These are phyloP conservation scores for Astreopora myriophthalma DNA, from an alignment of 64 coral and sea anemone species.

Conservation along the genomic window DNA sequence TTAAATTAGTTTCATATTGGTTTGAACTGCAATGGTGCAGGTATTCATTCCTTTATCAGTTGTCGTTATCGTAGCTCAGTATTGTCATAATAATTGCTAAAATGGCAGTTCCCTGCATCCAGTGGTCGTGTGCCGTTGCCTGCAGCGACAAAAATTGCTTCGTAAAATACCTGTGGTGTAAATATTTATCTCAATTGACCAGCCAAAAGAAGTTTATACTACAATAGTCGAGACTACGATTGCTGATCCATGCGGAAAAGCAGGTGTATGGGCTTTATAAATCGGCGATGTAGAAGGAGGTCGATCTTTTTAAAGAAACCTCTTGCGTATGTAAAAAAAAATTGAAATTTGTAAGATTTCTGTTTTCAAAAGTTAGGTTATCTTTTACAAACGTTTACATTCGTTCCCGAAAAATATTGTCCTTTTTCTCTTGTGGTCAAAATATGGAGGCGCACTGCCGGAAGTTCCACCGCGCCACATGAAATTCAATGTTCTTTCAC, in stretches of 20 bases:
- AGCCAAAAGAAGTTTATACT: neutral
- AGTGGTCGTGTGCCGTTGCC: neutral
- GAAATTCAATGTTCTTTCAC: neutral
- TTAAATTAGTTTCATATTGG: neutral
- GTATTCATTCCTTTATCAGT: neutral
- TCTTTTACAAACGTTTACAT: neutral
- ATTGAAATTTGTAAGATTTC: neutral
- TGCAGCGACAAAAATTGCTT: neutral
- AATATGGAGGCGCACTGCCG: neutral
- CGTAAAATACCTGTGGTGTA: neutral
- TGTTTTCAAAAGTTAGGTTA: neutral
- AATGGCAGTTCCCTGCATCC: neutral
- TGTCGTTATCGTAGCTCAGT: neutral
- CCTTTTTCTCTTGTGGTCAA: neutral
- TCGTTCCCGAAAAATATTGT: neutral
- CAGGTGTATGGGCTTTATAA: neutral
- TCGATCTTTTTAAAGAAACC: neutral
- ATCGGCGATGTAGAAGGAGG: neutral
- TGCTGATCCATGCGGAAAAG: neutral
- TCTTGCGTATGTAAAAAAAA: neutral
- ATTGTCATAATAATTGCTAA: neutral
- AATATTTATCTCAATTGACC: neutral
- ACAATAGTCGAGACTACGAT: neutral
- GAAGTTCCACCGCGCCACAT: too few species aligned
- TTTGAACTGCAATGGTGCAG: neutral